phyloP scores from a whole-genome alignment of 2,797 vertebrate genomes.

The Picus viridis region DNA sequence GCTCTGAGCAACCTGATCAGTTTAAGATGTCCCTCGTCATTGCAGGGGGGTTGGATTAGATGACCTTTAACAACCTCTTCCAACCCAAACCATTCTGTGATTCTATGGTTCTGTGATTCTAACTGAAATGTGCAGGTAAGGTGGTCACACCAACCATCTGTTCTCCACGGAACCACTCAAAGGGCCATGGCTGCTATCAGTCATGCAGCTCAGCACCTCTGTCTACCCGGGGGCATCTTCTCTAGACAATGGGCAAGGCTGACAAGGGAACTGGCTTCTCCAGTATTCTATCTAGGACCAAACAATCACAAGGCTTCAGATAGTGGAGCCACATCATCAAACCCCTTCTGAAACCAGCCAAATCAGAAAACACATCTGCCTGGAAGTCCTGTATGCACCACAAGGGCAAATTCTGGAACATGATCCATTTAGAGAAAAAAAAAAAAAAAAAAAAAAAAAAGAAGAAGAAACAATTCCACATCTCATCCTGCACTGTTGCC shows the following conservation, averaged over 20 bases:
- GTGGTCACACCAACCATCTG: not conserved
- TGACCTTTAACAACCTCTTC: not conserved
- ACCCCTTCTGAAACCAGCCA: not conserved
- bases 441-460: too few relatives aligned
- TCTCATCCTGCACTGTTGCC: not conserved
- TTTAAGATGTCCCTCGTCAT: not conserved
- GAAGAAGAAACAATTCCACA: not conserved
- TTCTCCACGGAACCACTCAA: not conserved
- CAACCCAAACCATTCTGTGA: too few relatives aligned
- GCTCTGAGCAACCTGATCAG: not conserved
- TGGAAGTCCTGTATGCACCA: accelerated
- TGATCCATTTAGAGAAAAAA: not conserved
- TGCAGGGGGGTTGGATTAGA: not conserved
- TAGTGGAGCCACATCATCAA: not conserved
- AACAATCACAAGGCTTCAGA: not conserved
- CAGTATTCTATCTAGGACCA: not conserved
- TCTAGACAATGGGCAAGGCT: not conserved
- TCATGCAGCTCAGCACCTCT: not conserved
- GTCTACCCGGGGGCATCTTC: not conserved
- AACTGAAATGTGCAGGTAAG: not conserved
- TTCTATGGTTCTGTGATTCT: not conserved
- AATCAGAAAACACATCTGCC: not conserved
- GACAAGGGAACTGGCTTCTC: not conserved
- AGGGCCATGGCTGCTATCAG: not conserved
- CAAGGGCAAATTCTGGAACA: not conserved